These are phyloP conservation scores for Tragelaphus scriptus DNA, from an alignment of 2,113 vertebrate genomes.

Conservation along the genomic window DNA sequence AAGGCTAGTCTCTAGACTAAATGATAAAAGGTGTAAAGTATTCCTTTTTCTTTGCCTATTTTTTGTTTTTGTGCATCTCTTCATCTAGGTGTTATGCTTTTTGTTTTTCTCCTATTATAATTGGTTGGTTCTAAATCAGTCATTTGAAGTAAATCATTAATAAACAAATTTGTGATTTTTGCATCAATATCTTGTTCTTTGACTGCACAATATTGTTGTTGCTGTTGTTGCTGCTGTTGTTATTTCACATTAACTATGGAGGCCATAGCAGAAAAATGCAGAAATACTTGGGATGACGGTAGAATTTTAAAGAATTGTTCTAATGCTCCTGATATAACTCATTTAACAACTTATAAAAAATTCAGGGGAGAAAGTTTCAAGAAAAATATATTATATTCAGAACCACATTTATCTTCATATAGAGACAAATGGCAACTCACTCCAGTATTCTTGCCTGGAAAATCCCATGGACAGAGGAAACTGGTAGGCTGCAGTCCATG, in stretches of 20 bases:
- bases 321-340: background rate
- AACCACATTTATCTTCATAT: background rate
- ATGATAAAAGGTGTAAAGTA: background rate
- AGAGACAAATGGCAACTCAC: background rate
- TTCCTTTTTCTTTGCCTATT: background rate
- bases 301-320: background rate
- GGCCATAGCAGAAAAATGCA: background rate
- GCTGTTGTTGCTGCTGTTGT: background rate
- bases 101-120: background rate
- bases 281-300: accelerated
- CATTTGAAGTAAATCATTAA: background rate
- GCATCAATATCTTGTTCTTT: background rate
- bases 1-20: background rate
- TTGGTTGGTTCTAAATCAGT: background rate
- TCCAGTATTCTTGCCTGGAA: background rate
- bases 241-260: background rate
- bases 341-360: background rate
- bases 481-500: background rate
- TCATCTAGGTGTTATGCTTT: background rate
- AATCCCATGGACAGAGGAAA: background rate
- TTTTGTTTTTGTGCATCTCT: background rate
- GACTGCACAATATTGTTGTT: background rate
- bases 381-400: background rate
- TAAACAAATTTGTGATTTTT: background rate
- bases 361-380: background rate